phyloP scores from a whole-genome alignment of 2,888 invertebrate genomes.

The Pasiphila rectangulata region DNA sequence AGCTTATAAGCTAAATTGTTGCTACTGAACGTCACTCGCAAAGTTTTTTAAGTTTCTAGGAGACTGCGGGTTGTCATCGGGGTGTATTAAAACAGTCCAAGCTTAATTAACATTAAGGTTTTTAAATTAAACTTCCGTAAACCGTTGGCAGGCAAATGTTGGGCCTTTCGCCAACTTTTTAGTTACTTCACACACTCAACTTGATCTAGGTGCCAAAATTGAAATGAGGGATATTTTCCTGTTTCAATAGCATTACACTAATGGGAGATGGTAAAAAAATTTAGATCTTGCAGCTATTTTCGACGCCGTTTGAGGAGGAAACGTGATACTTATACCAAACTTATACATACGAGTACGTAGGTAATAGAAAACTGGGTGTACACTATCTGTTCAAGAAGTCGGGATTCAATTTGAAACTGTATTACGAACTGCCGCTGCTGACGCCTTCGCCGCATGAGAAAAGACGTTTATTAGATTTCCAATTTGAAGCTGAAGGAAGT shows the following conservation, averaged over 20 bases:
- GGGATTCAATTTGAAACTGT: conserved; percentile 1
- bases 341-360: no score
- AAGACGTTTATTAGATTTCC: conserved; percentile 1
- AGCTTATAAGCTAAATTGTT: no score
- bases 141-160: conserved; percentile 13
- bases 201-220: conserved; percentile 4
- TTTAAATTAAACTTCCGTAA: conserved; percentile 9
- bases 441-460: not conserved
- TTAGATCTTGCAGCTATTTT: not conserved
- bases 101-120: conserved; percentile 2
- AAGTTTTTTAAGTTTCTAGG: not conserved
- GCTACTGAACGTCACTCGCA: not conserved
- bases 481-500: not conserved
- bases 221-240: not conserved
- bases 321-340: no score
- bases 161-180: conserved; percentile 14
- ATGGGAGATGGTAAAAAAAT: not conserved
- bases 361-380: not conserved
- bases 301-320: no score
- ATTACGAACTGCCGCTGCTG: not conserved
- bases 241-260: not conserved
- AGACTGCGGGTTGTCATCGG: no score
- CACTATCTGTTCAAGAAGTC: not conserved
- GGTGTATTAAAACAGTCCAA: not conserved
- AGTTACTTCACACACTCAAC: conserved; percentile 4